Evolutionary conservation across 2,888 invertebrate species (phyloP).

Genomic region (Podabrus alpinus): DNA sequence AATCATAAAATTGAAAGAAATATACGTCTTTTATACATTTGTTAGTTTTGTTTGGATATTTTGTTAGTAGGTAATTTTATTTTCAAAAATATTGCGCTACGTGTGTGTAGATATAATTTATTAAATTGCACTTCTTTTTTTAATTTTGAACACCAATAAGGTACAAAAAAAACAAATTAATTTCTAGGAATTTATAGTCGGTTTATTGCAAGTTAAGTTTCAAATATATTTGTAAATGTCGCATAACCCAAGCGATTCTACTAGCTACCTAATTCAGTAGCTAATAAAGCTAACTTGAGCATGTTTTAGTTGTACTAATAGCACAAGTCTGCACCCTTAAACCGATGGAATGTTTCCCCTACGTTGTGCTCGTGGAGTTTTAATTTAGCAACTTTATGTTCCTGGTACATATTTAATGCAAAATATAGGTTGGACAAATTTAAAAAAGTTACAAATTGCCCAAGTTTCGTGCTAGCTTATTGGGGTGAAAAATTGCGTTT

Average conservation of each 20-base stretch:
- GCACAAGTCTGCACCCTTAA: conserved; percentile 30
- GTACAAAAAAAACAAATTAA: not conserved
- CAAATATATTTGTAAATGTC: conserved; percentile 36
- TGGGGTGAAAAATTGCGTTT: not conserved
- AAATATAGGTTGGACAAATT: not conserved
- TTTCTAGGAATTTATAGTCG: conserved; percentile 15
- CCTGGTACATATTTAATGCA: conserved; percentile 4
- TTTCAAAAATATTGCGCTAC: not conserved
- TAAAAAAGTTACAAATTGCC: not conserved
- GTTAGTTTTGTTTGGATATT: not conserved
- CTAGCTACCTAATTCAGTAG: conserved; percentile 40
- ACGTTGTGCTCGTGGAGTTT: conserved; percentile 24
- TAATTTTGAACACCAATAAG: not conserved
- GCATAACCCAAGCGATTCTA: conserved; percentile 22
- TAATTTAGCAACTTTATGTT: conserved; percentile 30
- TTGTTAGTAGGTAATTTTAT: not conserved
- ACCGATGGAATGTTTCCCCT: conserved; percentile 30
- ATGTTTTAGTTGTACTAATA: conserved; percentile 39
- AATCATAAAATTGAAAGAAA: not conserved
- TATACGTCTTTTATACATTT: not conserved
- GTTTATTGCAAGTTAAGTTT: conserved; percentile 24
- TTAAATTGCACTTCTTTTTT: not conserved
- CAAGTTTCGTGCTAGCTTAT: not conserved
- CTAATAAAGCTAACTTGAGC: conserved; percentile 42
- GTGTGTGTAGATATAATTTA: not conserved